Base-by-base conservation (phyloP, 2,888 invertebrate species). In the Cenopis cana region DNA sequence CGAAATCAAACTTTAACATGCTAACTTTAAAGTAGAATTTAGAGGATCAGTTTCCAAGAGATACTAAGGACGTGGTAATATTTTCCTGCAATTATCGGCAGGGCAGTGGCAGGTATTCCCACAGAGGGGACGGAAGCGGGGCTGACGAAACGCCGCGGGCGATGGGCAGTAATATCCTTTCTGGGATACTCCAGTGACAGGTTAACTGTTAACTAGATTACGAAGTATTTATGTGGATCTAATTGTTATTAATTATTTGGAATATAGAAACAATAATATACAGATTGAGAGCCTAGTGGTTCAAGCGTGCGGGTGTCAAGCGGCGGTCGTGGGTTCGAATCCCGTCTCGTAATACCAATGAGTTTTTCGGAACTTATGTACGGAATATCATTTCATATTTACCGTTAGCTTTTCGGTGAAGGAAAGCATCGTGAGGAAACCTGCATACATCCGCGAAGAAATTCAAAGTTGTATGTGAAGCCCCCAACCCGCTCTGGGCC, bases 21-120 rank as follows among this genome's bases (percentile, higher is more conserved):
- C 2, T n/a, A 36, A 41, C 14, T 33, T 60, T 66, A 70, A n/a
- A 49, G 70, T 66, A 20, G n/a, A 36, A n/a, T 56, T 38, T 36
- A n/a, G 57, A 11, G 2, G 12, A 6, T 33, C 18, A 10, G 49
- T 55, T 38, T 24, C 14, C 8, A 52, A 65, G 36, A 14, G 24
- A 24, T 20, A 49, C n/a, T 56, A 64, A 64, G 46, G 54, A 61
- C 60, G 46, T 54, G 59, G 65, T 71, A 54, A 70, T 70, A 66
- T 70, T 66, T 70, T 59, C 66, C 66, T 54, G 46, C 60, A 71
- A 71, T 61, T 67, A 71, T 59, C 52, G 46, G 46, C 14, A 36
- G 67, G 52, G 65, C 49, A 55, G 65, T 61, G 55, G 41, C 49
- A 60, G 29, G 52, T 59, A 38, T 54, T 71, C 36, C 55, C 49